Evolutionary conservation across 2,797 vertebrate genomes (phyloP), one percentile per base, ranked within the genome.

Genomic region (Rhyacichthys aspro): DNA sequence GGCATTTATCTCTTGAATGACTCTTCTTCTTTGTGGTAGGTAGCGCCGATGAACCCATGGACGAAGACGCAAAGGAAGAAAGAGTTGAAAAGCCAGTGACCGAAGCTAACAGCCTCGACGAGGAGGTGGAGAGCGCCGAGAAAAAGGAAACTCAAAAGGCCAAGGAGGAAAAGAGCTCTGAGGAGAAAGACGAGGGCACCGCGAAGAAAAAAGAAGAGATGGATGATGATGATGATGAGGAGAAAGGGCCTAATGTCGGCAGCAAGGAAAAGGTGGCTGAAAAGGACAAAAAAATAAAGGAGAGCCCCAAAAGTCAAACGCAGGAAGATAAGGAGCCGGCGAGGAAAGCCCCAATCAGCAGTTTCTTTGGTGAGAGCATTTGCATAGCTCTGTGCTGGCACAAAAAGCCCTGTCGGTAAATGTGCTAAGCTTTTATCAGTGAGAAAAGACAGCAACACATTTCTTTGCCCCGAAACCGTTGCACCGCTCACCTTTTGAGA

Each of bases 341-440:
- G 32, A 91, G 86, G 76, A 92, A 88, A 79, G 16, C 82, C 5
- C 73, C 85, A 1, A 89, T 96, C 82, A 94, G 88, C 89, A 94
- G 86, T 84, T 96, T 96, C 88, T 96, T 96, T 84, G 86, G 95
- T 96, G 83, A 92, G 91, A 15, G n/a, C 65, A 79, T 84, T 80
- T 76, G 79, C 82, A 83, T 85, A 69, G 53, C 28, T 80, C 68
- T 66, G 59, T 57, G 64, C 70, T 81, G 77, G 69, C 82, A 78
- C 58, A 73, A 77, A 80, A 63, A 67, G 62, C 19, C 54, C 55
- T 56, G 65, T 63, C 63, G n/a, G 12, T 63, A 66, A 81, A 80
- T 79, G 64, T 74, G 46, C 63, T 52, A 2, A 23, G 43, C 79
- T 82, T 82, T 84, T 74, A 72, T 83, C 74, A 63, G 62, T 63